A percentile compares a stretch with the other conserved stretches of the same genome.
phyloP scores from a whole-genome alignment of 2,888 invertebrate genomes.

The Lasioglossum vierecki region DNA sequence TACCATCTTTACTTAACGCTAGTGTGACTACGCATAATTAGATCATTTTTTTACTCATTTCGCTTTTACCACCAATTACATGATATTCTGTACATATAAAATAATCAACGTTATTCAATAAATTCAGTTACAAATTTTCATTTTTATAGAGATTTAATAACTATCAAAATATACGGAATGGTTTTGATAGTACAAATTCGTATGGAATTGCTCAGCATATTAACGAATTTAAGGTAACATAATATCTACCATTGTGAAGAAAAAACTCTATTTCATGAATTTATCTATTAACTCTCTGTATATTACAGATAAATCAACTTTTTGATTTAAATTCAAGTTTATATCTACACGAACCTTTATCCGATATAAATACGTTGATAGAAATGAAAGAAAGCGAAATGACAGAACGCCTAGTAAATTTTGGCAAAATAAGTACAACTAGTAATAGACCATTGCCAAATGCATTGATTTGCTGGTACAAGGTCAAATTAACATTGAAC shows the following conservation, averaged over 20 bases:
- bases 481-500: constrained; percentile 63
- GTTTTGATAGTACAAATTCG: constrained; percentile 50
- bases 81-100: neutral
- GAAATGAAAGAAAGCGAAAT: constrained; percentile 70
- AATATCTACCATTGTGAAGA: constrained; percentile 36
- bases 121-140: neutral
- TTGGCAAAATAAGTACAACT: constrained; percentile 64
- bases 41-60: neutral
- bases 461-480: constrained; percentile 76
- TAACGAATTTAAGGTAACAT: constrained; percentile 86
- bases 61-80: neutral
- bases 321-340: constrained; percentile 75
- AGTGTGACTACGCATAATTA: neutral
- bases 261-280: neutral
- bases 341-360: constrained; percentile 66
- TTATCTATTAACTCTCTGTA: constrained; percentile 12
- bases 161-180: constrained; percentile 21
- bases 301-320: constrained; percentile 74
- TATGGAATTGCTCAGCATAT: constrained; percentile 86
- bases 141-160: constrained; percentile 41
- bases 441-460: constrained; percentile 67
- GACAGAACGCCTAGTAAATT: constrained; percentile 68
- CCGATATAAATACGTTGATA: constrained; percentile 64
- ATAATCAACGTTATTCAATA: neutral
- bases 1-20: neutral